Evolutionary conservation across 2,113 vertebrate species (phyloP).

Genomic region (Ellobius talpinus): DNA sequence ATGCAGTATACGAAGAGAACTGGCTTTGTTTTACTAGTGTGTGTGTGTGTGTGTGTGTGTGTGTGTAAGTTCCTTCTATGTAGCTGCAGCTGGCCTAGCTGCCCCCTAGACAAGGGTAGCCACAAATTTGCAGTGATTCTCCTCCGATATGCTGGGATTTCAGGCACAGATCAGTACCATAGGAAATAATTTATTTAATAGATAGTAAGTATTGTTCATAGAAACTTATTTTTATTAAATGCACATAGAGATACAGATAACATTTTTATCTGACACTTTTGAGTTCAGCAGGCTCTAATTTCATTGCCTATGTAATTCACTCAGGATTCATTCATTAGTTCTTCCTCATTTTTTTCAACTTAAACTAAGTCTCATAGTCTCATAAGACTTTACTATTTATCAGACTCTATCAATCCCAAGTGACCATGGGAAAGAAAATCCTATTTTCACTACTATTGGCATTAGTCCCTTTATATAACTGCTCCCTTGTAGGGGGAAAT

Average conservation of each 20-base stretch:
- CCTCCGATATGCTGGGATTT: too few species aligned
- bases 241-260: background rate
- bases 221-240: background rate
- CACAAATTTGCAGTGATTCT: background rate
- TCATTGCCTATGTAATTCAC: background rate
- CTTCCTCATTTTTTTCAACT: background rate
- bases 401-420: background rate
- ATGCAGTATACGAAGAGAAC: background rate
- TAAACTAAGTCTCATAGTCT: background rate
- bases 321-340: slow-evolving; percentile 7
- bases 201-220: background rate
- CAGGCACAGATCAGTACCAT: too few species aligned
- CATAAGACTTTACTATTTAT: background rate
- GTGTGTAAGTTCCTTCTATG: background rate
- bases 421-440: background rate
- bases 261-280: slow-evolving; percentile 1
- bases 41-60: too few species aligned
- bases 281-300: background rate
- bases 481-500: background rate
- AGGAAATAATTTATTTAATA: background rate
- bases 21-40: background rate
- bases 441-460: background rate
- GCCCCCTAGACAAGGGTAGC: background rate
- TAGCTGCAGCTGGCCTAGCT: background rate
- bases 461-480: background rate